A percentile compares a stretch with the other conserved stretches of the same genome.
phyloP scores from a whole-genome alignment of 2,888 invertebrate genomes.

The Neuroscelio doddi region DNA sequence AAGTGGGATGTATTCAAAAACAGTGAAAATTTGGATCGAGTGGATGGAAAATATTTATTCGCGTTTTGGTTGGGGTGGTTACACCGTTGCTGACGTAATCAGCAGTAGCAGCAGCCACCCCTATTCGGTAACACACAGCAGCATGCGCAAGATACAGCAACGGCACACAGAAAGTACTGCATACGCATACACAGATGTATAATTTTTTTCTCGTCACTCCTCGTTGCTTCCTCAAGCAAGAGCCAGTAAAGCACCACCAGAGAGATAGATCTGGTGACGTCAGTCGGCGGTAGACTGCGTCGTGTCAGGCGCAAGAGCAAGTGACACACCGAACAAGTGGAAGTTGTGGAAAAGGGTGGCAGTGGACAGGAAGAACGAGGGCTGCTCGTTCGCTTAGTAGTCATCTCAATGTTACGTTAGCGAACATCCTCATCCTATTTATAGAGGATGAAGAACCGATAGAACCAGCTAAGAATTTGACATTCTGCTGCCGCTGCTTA shows the following conservation, averaged over 20 bases:
- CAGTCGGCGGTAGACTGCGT: conserved; percentile 1
- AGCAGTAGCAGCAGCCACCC: too few species aligned
- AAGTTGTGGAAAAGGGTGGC: conserved; percentile 39
- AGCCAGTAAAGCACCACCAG: neutral
- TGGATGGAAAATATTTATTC: conserved; percentile 38
- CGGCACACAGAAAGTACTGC: neutral
- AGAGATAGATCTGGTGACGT: conserved; percentile 21
- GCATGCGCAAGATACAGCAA: neutral
- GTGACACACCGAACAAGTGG: conserved; percentile 33
- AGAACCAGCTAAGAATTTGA: neutral
- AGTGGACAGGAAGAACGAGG: conserved; percentile 26
- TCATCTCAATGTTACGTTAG: conserved; percentile 28
- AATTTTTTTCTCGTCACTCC: too few species aligned
- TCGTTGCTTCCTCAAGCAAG: neutral
- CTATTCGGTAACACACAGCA: conserved; percentile 9
- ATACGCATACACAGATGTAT: neutral
- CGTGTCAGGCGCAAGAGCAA: conserved; percentile 34
- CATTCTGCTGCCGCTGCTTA: neutral
- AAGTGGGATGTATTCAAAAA: conserved; percentile 14
- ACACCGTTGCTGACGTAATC: conserved; percentile 28
- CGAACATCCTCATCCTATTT: too few species aligned
- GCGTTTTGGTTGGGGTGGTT: conserved; percentile 22
- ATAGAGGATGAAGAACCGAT: conserved; percentile 22
- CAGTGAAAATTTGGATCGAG: conserved; percentile 16
- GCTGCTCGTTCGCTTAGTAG: conserved; percentile 32